Base-by-base conservation (phyloP, 2,888 invertebrate genomes). In the Oligia fasciuncula region DNA sequence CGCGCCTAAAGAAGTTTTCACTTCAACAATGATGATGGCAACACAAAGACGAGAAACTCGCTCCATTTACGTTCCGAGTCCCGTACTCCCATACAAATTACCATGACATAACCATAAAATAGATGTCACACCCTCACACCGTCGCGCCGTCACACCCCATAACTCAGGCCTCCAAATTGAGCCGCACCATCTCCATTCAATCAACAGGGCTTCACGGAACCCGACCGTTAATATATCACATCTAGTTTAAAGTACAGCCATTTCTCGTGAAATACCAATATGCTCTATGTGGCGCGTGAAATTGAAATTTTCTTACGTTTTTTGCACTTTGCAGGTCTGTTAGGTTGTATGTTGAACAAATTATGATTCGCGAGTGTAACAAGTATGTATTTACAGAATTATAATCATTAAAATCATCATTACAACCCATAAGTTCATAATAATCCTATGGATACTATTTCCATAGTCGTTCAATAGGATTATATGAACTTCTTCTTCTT, bases 91-190 rank as follows among this genome's bases (percentile, higher is more conserved):
- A 43, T 46, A 67, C 54, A 81, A 83, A 81, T 84, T 40, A 72
- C 81, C 62, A 23, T 81, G 71, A 70, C n/a, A 60, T 68, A 72
- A 35, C 85, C 76, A 51, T 83, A 73, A 85, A 70, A 70, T 40
- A 77, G 66, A 85, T 54, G 76, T 80, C 72, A 76, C 68, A 8
- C 51, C 51, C 43, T 51, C 74, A 43, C 68, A 54, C 40, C 72
- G 23, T 60, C 49, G 46, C 35, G 14, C n/a, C 77, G 79, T 82
- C 82, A 68, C 82, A 76, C 80, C 57, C 69, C 43, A 85, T 84
- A 84, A 84, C 54, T 85, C 81, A 81, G 35, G 60, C 23, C 65
- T 69, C 69, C 40, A 70, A 74, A 74, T 82, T 84, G 83, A 84
- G 85, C 73, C 83, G 49, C 68, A 62, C 65, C 79, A 35, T 62